Percentiles rank a stretch among this genome's conserved stretches.
These are phyloP conservation scores for Hypsopygia costalis DNA, from an alignment of 2,888 invertebrate species.

Conservation along the genomic window DNA sequence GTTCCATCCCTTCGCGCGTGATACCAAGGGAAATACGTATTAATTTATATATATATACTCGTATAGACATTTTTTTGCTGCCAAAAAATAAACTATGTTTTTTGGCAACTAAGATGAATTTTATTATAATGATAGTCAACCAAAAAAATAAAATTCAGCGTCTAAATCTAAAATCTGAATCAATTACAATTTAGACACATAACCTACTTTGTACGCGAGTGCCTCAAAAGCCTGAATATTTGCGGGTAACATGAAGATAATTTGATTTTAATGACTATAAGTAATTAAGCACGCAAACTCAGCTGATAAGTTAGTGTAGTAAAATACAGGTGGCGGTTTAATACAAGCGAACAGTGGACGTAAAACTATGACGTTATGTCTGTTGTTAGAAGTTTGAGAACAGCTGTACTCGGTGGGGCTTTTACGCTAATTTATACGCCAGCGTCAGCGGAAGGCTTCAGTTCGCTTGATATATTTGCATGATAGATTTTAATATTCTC, in stretches of 20 bases:
- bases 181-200: no score
- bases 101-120: no score
- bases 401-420: slow-evolving; percentile 5
- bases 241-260: not conserved
- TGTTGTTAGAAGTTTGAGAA: slow-evolving; percentile 4
- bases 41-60: no score
- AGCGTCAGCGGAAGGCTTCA: not conserved
- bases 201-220: no score
- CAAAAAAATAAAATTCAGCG: no score
- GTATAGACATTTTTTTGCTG: no score
- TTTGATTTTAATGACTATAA: not conserved
- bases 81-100: no score
- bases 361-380: slow-evolving; percentile 9
- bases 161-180: no score
- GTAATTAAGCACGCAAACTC: not conserved
- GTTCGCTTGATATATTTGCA: not conserved
- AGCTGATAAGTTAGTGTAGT: not conserved
- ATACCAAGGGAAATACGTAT: no score
- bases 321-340: slow-evolving; percentile 7
- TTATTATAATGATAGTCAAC: no score
- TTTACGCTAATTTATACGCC: slow-evolving; percentile 6
- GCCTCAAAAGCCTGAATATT: not conserved
- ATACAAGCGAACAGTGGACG: not conserved
- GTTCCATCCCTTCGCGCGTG: no score
- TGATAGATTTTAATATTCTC: no score